These are phyloP conservation scores for Varroa destructor DNA, from an alignment of 1,140 invertebrate genomes.

Conservation along the genomic window DNA sequence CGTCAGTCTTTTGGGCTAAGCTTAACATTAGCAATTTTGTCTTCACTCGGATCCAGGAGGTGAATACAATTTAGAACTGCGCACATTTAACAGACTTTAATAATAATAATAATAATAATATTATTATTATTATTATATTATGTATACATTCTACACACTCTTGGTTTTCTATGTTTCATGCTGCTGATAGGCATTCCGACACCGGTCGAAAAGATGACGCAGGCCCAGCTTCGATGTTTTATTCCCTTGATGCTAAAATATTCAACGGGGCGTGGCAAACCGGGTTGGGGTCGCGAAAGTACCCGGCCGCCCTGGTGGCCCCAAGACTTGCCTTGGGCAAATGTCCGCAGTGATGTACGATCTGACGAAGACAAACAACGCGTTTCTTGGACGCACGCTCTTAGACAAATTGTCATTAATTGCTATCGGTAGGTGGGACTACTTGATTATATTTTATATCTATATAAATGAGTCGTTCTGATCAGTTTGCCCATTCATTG, in stretches of 20 bases:
- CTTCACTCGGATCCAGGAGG: too few species aligned
- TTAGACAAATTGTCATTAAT: constrained; percentile 91
- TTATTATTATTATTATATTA: too few species aligned
- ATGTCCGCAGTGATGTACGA: constrained; percentile 89
- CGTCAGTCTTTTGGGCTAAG: too few species aligned
- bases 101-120: too few species aligned
- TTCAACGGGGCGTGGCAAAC: constrained; percentile 87
- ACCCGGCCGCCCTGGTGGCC: constrained; percentile 95
- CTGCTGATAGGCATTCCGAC: constrained; percentile 61
- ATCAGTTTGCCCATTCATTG: too few species aligned
- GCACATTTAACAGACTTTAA: too few species aligned
- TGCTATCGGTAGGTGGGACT: constrained; percentile 52
- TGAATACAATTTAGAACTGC: too few species aligned
- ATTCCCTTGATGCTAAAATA: constrained; percentile 96
- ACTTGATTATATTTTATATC: neutral
- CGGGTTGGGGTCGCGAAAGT: constrained; percentile 89
- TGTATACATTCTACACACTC: too few species aligned
- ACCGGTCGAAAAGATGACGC: constrained; percentile 96
- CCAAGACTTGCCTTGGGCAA: constrained; percentile 88
- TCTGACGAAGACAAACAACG: constrained; percentile 90
- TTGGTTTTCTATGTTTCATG: neutral
- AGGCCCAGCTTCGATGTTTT: constrained; percentile 86
- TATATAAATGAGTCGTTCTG: too few species aligned
- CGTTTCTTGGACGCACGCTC: constrained; percentile 96
- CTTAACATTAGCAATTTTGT: too few species aligned